Conservation (phyloP, 1,140 invertebrate species). For the Pristionchus pacificus region DNA sequence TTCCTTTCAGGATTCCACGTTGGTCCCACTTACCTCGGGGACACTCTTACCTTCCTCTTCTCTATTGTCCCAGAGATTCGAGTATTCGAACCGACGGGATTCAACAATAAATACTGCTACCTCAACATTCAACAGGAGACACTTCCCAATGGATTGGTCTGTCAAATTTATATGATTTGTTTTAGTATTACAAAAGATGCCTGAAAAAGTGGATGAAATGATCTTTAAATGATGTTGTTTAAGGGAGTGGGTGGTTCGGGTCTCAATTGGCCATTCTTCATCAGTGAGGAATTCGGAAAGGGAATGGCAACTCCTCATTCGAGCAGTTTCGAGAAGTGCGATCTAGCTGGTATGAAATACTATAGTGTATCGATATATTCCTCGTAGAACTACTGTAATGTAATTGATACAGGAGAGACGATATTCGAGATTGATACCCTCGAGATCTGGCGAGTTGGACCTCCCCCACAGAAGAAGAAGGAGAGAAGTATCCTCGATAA, state of each 20-base stretch:
- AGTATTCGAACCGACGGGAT: constrained; percentile 72
- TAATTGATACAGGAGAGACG: background rate
- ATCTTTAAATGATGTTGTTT: background rate
- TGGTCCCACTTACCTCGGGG: constrained; percentile 69
- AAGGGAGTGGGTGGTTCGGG: constrained; percentile 29
- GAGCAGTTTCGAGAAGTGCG: constrained; percentile 14
- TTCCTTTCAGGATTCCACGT: constrained; percentile 68
- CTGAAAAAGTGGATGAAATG: background rate
- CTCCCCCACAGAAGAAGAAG: background rate
- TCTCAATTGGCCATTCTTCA: constrained; percentile 31
- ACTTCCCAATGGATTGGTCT: constrained; percentile 80
- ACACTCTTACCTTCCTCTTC: constrained; percentile 75
- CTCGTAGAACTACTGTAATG: background rate
- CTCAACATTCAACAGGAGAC: constrained; percentile 82
- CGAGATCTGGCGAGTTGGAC: constrained; percentile 18
- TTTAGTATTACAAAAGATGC: background rate
- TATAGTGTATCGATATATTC: constrained; percentile 22
- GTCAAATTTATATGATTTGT: background rate
- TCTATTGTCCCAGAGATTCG: constrained; percentile 73
- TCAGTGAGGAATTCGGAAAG: constrained; percentile 28
- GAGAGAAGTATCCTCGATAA: constrained; percentile 15
- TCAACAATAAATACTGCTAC: constrained; percentile 84
- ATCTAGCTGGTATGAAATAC: constrained; percentile 37
- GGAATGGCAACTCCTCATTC: constrained; percentile 29
- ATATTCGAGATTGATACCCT: background rate